Percentiles rank a stretch among this genome's conserved stretches.
Evolutionary conservation across 2,888 invertebrate genomes (phyloP).

Genomic region (Osmoderma eremita): DNA sequence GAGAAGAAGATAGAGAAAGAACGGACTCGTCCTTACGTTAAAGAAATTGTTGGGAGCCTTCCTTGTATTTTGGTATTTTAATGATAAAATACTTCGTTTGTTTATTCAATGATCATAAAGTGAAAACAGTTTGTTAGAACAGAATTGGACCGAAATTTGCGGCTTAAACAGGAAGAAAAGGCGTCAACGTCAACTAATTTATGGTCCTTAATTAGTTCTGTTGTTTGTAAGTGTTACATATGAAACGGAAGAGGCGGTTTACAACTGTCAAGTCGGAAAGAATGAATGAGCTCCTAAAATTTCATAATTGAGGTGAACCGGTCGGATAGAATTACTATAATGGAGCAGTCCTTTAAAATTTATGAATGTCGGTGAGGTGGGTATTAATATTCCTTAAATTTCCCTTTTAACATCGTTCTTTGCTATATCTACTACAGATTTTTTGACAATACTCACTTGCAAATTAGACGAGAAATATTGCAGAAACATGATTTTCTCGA

Average conservation of each 20-base stretch:
- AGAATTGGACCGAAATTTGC: constrained; percentile 15
- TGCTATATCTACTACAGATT: too few relatives aligned
- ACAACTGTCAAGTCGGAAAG: constrained; percentile 26
- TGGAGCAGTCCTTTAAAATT: neutral
- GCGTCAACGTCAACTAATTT: constrained; percentile 25
- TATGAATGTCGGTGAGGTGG: too few relatives aligned
- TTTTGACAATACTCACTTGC: too few relatives aligned
- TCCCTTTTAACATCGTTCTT: too few relatives aligned
- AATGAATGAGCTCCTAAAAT: constrained; percentile 33
- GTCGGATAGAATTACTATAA: constrained; percentile 23
- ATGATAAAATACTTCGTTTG: constrained; percentile 31
- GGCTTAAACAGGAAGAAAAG: constrained; percentile 17
- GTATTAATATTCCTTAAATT: too few relatives aligned
- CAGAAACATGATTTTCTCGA: too few relatives aligned
- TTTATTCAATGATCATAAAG: constrained; percentile 18
- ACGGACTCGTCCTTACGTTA: neutral
- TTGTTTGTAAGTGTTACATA: constrained; percentile 31
- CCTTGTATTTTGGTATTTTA: constrained; percentile 25
- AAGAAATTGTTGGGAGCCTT: constrained; percentile 23
- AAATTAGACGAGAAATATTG: too few relatives aligned
- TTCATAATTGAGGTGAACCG: constrained; percentile 37
- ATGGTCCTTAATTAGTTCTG: constrained; percentile 36
- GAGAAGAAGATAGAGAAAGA: constrained; percentile 6
- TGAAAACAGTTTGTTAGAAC: constrained; percentile 6
- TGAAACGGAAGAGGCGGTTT: constrained; percentile 39